Base-by-base conservation (phyloP, 2,797 vertebrate species). In the Lutjanus argentimaculatus region DNA sequence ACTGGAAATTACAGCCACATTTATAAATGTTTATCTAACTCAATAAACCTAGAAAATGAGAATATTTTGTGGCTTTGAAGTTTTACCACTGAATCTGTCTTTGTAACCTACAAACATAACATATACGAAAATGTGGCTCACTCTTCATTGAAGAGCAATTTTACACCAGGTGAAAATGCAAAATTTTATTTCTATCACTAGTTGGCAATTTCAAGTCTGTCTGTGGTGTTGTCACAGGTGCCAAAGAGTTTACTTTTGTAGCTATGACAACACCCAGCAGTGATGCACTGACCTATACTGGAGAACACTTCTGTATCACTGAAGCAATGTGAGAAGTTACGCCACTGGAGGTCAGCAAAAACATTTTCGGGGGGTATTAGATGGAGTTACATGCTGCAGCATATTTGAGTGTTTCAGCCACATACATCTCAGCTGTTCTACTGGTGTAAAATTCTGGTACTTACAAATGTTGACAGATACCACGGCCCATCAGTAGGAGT, bases 301-400 rank as follows among this genome's bases (percentile, higher is more conserved):
- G 25, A 51, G 61, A 13, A 13, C 42, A 40, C 8, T 19, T 13
- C 14, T 43, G 15, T 14, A 70, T 19, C 43, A 57, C 11, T n/a
- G 22, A n/a, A 19, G 40, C 2, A 19, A 55, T 8, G 2, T 14
- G 12, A 66, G 13, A 43, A 46, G 8, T 42, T 30, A 36, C 4
- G 58, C 8, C 45, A 55, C 45, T 45, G 30, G 17, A 61, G 21
- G 46, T 65, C 61, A 66, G 40, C 43, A 56, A 63, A 36, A 62
- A 40, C 4, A 30, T 69, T 45, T 52, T 67, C 6, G 51, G 30
- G 30, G 30, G 30, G 30, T 36, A 36, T 36, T 36, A 36, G 30
- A 36, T 36, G 30, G 30, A 36, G 30, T 36, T 36, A 36, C 0
- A 36, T 36, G 5, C 30, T 58, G 46, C 36, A 72, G 3, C 13